Base-by-base conservation (phyloP, 1,140 invertebrate genomes). In the Drosophila parabipectinata region DNA sequence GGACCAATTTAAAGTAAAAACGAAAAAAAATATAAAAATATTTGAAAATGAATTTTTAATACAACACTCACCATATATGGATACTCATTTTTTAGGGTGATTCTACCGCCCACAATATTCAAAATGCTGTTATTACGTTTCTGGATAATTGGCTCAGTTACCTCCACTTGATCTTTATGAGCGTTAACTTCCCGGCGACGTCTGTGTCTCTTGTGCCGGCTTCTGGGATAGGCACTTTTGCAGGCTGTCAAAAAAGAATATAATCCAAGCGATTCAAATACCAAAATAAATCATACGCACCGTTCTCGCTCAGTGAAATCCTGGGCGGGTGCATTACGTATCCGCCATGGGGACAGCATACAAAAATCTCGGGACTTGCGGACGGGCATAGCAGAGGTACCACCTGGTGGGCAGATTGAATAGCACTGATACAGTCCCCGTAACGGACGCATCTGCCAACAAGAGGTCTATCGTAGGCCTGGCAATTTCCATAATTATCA, bases 301-400 rank as follows among this genome's bases (percentile, higher is more conserved):
- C 72, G 56, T 69, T 21, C 4, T 77, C 56, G n/a, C 73, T 77
- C 26, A 28, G 56, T 0, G 72, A 60, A 2, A 41, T 26, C n/a
- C 12, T 48, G 45, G 50, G 54, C 15, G 18, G 8, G 8, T n/a
- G 39, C 18, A 45, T 14, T 39, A 53, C 34, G 32, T 77, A 77
- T 26, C 74, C 74, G 10, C 67, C 77, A 34, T 80, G 72, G 7
- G 79, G 79, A 47, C 79, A 81, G 21, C 79, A 81, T 4, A 81
- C 77, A 44, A 68, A 34, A 7, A 56, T 41, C 10, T 80, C 58
- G 8, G 63, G 60, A 15, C 32, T 50, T 1, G 24, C 10, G 0
- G 26, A 50, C 1, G 62, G 63, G 7, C 72, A 80, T 0, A 45
- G 21, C 8, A 81, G 7, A 0, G 77, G 72, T 1, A 24, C 41